These are phyloP conservation scores for human (Homo sapiens) DNA, from an alignment of 2,113 vertebrate genomes.

Conservation along the genomic window GRCh38 chr17:83058501-83059000, in stretches of 20 bases:
- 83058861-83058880: not conserved
- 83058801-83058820: too few relatives aligned
- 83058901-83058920: too few relatives aligned
- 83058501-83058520: not conserved
- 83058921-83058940: too few relatives aligned
- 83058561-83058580: not conserved
- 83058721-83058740: not conserved
- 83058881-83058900: not conserved
- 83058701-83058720: not conserved
- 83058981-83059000: not conserved
- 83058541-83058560: not conserved
- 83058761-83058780: too few relatives aligned
- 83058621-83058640: accelerated
- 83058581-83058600: not conserved
- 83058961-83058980: not conserved
- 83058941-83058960: too few relatives aligned
- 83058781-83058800: too few relatives aligned
- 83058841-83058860: not conserved
- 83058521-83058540: not conserved
- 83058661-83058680: not conserved
- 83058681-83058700: not conserved
- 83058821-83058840: too few relatives aligned
- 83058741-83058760: not conserved
- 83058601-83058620: not conserved
- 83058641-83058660: not conserved